Evolutionary conservation across 2,113 vertebrate species (phyloP).

Genomic region (Paedocypris sp.): DNA sequence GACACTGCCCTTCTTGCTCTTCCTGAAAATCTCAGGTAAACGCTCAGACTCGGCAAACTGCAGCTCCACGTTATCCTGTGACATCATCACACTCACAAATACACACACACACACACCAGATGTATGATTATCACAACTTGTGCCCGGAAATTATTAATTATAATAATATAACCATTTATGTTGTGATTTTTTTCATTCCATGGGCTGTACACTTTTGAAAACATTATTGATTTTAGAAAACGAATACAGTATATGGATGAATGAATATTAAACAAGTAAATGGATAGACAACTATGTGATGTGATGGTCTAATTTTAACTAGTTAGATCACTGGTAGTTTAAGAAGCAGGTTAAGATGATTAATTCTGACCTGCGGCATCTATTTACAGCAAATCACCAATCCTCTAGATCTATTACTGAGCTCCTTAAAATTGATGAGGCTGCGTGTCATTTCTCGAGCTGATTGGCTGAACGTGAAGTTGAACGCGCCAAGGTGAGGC

Average conservation of each 20-base stretch:
- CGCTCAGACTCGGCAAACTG: conserved; percentile 76
- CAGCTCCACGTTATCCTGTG: conserved; percentile 84
- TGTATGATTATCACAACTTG: no score
- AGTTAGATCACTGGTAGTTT: conserved; percentile 28
- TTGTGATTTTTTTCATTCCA: no score
- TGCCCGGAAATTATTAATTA: no score
- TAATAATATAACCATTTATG: no score
- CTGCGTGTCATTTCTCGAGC: rapidly evolving
- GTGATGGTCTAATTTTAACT: not conserved
- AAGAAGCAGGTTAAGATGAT: conserved; percentile 39
- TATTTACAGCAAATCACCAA: not conserved
- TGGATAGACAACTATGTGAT: not conserved
- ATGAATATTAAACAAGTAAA: no score
- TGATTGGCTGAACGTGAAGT: not conserved
- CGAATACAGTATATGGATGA: no score
- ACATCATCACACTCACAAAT: conserved; percentile 67
- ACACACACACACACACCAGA: not conserved
- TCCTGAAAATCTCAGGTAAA: conserved; percentile 82
- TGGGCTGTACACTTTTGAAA: no score
- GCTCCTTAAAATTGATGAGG: not conserved
- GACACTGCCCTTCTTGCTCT: conserved; percentile 85
- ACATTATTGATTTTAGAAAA: no score
- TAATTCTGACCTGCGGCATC: conserved; percentile 21
- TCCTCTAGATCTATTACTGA: not conserved
- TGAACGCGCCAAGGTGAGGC: no score